Base-by-base conservation (phyloP, 2,113 vertebrate species). In the Cyanistes caeruleus region DNA sequence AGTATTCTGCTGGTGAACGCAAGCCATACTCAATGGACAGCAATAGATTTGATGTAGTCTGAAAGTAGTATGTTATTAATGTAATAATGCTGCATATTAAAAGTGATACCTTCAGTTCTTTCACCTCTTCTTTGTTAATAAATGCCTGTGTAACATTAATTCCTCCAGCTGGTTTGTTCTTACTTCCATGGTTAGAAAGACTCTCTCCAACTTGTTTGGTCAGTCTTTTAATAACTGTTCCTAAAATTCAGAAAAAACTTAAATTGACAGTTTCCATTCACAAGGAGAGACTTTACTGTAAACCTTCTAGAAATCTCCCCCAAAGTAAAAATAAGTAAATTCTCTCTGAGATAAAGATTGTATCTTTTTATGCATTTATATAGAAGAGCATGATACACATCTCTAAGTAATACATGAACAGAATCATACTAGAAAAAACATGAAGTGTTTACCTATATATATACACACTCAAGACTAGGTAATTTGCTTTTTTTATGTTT, bases 41-140 rank as follows among this genome's bases (percentile, higher is more conserved):
- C 41, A 59, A 62, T 7, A 25, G 5, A 76, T 21, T 13, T 58
- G 39, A 39, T 39, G 17, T 10, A 25, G 28, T 60, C 8, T 82
- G 60, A 74, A 84, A 81, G 63, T 15, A 53, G 51, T 30, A 2
- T 23, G 17, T 22, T 20, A 44, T 15, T 84, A 91, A 80, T 44
- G 60, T 31, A 80, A 79, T 59, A 89, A 76, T 53, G 46, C 35
- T 24, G 18, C 53, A 41, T 84, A 84, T 44, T 73, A 53, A 67
- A 96, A 93, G 17, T 7, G 18, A 92, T 94, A 99, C 99, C 98
- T 98, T 98, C 4, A 97, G 91, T 44, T 99, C 98, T 97, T 98
- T 98, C 41, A 98, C 84, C 21, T 97, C 97, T 28, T 99, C 98
- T 55, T 97, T 98, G 86, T 96, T 98, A 87, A 97, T 51, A 73